Percentiles rank a stretch among this genome's conserved stretches.
Evolutionary conservation across 2,113 vertebrate genomes (phyloP).

Genomic region (Hassar affinis): DNA sequence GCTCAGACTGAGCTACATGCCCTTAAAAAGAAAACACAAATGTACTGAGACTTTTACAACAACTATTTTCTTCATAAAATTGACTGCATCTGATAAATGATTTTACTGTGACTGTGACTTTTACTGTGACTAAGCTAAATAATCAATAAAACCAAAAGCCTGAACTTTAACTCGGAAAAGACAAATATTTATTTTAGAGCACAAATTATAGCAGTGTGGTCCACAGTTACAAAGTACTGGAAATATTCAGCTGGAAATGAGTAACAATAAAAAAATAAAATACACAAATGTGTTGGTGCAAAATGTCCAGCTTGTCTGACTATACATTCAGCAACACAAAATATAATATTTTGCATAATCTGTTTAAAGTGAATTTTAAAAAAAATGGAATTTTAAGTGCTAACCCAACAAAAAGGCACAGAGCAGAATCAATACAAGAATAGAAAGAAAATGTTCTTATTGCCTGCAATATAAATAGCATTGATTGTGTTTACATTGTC

Average conservation of each 20-base stretch:
- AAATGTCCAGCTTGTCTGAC: constrained; percentile 16
- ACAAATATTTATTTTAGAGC: constrained; percentile 41
- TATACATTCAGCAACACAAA: constrained; percentile 34
- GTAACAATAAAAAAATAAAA: neutral
- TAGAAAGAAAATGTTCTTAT: constrained; percentile 6
- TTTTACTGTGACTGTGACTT: neutral
- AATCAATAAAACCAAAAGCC: neutral
- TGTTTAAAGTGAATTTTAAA: constrained; percentile 6
- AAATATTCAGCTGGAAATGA: neutral
- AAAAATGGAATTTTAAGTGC: constrained; percentile 32
- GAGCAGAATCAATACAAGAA: constrained; percentile 3
- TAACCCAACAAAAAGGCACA: constrained; percentile 3
- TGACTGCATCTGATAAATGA: neutral
- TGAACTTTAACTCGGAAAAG: neutral
- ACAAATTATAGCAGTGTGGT: constrained; percentile 17
- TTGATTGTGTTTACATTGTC: constrained; percentile 18
- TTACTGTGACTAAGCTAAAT: neutral
- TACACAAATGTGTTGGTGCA: neutral
- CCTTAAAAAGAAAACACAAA: neutral
- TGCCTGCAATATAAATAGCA: constrained; percentile 19
- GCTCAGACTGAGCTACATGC: neutral
- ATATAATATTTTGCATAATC: constrained; percentile 20
- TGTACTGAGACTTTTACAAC: neutral
- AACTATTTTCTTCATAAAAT: neutral
- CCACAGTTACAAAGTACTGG: constrained; percentile 24